Percentiles rank a stretch among this genome's conserved stretches.
phyloP scores from a whole-genome alignment of 2,888 invertebrate genomes.

The Drosophila incognita region DNA sequence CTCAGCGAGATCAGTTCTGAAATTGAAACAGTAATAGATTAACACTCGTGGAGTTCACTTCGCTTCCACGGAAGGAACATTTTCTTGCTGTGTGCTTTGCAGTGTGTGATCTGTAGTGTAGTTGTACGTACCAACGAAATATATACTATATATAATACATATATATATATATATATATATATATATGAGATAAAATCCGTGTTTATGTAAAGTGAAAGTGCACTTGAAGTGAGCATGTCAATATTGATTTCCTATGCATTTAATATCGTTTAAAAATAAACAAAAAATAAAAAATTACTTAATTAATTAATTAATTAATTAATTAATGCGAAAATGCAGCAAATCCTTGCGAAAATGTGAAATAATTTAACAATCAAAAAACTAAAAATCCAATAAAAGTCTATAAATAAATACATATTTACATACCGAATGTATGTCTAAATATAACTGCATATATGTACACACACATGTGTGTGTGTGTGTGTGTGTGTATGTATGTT shows the following conservation, averaged over 20 bases:
- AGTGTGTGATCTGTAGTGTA: conserved; percentile 67
- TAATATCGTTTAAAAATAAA: neutral
- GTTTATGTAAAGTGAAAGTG: conserved; percentile 36
- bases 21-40: conserved; percentile 74
- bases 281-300: neutral
- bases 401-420: conserved; percentile 6
- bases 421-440: conserved; percentile 8
- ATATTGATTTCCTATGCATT: neutral
- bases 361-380: neutral
- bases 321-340: neutral
- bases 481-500: conserved; percentile 1
- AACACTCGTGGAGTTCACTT: conserved; percentile 79
- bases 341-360: neutral
- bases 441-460: conserved; percentile 14
- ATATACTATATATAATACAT: conserved; percentile 15
- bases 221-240: conserved; percentile 18
- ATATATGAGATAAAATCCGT: neutral
- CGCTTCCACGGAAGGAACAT: conserved; percentile 64
- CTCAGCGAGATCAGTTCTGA: conserved; percentile 31
- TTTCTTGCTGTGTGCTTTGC: conserved; percentile 55
- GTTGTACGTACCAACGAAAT: conserved; percentile 64
- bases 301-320: neutral
- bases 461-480: conserved; percentile 9
- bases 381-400: neutral
- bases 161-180: conserved; percentile 13